Conservation (phyloP, 1,140 invertebrate genomes). For the Orchesella cincta region DNA sequence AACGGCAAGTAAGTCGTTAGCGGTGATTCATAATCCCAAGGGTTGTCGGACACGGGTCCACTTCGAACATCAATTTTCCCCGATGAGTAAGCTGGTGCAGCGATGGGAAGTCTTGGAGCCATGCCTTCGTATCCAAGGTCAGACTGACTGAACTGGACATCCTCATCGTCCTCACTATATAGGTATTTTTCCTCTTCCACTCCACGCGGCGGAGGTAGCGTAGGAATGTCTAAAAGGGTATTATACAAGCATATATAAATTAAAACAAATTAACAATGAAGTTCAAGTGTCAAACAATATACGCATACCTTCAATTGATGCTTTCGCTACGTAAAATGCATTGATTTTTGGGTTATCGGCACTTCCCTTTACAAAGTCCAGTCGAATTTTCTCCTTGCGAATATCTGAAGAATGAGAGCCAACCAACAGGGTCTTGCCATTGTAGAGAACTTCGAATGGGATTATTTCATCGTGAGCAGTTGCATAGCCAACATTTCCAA, state of each 20-base stretch:
- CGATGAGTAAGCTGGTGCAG: too few relatives aligned
- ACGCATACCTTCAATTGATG: constrained; percentile 69
- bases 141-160: background rate
- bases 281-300: background rate
- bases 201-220: too few relatives aligned
- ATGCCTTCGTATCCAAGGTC: background rate
- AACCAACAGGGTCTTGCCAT: constrained; percentile 35
- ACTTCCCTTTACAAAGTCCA: constrained; percentile 82
- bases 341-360: constrained; percentile 97
- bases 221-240: constrained; percentile 17
- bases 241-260: too few relatives aligned
- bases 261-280: too few relatives aligned
- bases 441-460: constrained; percentile 72
- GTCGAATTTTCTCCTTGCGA: constrained; percentile 75
- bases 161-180: constrained; percentile 13
- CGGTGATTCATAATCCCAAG: background rate
- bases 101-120: background rate
- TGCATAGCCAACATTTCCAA: constrained; percentile 83
- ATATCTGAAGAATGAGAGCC: constrained; percentile 78
- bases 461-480: constrained; percentile 92
- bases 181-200: background rate
- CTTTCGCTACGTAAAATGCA: constrained; percentile 87
- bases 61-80: background rate
- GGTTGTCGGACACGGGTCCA: background rate
- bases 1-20: background rate